Evolutionary conservation across 2,888 invertebrate species (phyloP).

Genomic region (Odontothrips loti): DNA sequence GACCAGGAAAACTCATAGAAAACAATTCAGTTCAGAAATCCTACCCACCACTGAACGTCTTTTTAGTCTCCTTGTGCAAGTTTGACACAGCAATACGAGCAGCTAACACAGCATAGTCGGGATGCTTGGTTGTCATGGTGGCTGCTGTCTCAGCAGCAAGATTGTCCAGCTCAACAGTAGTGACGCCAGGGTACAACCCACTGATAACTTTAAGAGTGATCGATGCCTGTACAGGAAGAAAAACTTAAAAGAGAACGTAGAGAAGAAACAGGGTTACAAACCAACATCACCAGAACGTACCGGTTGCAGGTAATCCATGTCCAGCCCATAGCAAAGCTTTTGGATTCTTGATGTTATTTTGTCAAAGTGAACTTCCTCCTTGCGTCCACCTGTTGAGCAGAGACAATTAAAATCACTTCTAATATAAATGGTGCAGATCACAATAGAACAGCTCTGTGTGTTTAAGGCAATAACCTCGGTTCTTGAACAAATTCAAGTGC

Average conservation of each 20-base stretch:
- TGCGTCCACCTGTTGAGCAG: conserved; percentile 67
- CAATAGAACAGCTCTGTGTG: no score
- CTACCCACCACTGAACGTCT: conserved; percentile 75
- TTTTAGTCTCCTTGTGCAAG: conserved; percentile 96
- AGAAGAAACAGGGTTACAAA: neutral
- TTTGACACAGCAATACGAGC: conserved; percentile 94
- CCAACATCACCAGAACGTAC: conserved; percentile 55
- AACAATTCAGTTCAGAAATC: neutral
- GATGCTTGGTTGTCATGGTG: conserved; percentile 94
- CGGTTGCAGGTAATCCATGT: conserved; percentile 94
- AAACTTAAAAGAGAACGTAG: conserved; percentile 28
- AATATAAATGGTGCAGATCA: no score
- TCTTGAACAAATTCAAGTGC: no score
- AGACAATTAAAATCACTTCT: neutral
- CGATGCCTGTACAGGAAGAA: conserved; percentile 54
- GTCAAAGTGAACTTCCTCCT: conserved; percentile 91
- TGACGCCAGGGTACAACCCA: conserved; percentile 93
- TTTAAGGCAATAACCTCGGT: no score
- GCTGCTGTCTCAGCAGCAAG: conserved; percentile 99
- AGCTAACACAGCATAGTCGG: conserved; percentile 88
- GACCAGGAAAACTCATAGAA: conserved; percentile 22
- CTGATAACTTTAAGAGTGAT: conserved; percentile 89
- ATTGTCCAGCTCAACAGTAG: conserved; percentile 94
- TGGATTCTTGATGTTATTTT: conserved; percentile 96
- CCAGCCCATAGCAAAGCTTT: conserved; percentile 91